These are phyloP conservation scores for Hydrozoanthus gracilis DNA, from an alignment of 92 coral and sea anemone genomes.

Conservation along the genomic window DNA sequence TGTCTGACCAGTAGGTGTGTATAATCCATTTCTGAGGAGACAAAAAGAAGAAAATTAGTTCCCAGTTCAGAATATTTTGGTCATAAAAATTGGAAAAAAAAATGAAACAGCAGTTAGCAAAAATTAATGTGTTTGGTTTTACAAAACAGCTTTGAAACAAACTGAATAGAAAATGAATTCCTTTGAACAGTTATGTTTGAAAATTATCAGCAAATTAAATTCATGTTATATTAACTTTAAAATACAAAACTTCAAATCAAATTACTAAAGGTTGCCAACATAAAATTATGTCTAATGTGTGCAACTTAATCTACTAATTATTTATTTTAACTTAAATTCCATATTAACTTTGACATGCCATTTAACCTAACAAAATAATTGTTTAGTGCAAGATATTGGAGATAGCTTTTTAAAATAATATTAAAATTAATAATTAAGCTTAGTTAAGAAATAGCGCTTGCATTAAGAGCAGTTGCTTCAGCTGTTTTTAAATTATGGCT, in stretches of 20 bases:
- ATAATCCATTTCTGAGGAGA: conserved; percentile 46
- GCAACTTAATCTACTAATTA: no score
- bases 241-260: background rate
- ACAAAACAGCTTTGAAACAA: background rate
- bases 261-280: background rate
- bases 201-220: background rate
- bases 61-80: background rate
- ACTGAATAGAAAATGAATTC: background rate
- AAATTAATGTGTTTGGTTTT: background rate
- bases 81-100: background rate
- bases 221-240: background rate
- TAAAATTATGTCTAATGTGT: no score
- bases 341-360: no score
- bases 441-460: no score
- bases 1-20: conserved; percentile 1
- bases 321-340: background rate
- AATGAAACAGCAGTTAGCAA: background rate
- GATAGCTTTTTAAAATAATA: background rate
- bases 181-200: background rate
- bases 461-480: no score
- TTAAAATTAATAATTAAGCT: no score
- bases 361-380: background rate
- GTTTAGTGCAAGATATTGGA: background rate
- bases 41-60: conserved; percentile 46
- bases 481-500: no score